phyloP scores from a whole-genome alignment of 2,888 invertebrate genomes.

The Agonopterix arenella region DNA sequence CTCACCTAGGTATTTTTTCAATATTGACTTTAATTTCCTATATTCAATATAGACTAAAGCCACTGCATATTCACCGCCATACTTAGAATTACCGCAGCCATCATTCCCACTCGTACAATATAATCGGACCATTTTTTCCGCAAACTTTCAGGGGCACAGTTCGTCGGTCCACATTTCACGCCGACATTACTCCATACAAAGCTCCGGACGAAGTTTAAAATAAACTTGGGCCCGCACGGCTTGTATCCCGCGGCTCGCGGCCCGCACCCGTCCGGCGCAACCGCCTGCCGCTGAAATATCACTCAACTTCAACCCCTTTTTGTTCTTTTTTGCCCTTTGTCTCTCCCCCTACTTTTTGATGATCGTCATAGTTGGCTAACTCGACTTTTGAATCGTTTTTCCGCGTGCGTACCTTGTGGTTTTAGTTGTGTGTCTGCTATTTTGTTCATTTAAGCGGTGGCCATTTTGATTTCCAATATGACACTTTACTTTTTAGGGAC shows the following conservation, averaged over 20 bases:
- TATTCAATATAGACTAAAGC: no score
- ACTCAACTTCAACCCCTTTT: slow-evolving; percentile 13
- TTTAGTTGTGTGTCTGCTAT: no score
- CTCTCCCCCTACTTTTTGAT: slow-evolving; percentile 23
- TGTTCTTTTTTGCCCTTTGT: slow-evolving; percentile 17
- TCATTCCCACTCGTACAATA: no score
- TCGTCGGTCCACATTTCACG: not conserved
- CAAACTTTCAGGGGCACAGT: no score
- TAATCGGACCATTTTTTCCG: no score
- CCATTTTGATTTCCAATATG: no score
- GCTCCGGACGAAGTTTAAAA: slow-evolving; percentile 13
- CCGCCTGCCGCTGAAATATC: slow-evolving; percentile 21
- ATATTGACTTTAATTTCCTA: no score
- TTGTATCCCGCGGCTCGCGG: not conserved
- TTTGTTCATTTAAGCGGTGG: no score
- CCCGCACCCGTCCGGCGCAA: slow-evolving; percentile 4
- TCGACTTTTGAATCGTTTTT: slow-evolving; percentile 22
- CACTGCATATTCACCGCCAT: no score
- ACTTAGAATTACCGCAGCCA: no score
- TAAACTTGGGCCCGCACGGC: slow-evolving; percentile 8
- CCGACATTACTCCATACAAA: slow-evolving; percentile 7
- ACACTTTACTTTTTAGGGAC: no score
- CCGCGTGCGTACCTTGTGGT: slow-evolving; percentile 2
- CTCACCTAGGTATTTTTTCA: no score
- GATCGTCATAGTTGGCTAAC: slow-evolving; percentile 25